These are phyloP conservation scores for Heliconius cydno DNA, from an alignment of 2,888 invertebrate species.

Conservation along the genomic window DNA sequence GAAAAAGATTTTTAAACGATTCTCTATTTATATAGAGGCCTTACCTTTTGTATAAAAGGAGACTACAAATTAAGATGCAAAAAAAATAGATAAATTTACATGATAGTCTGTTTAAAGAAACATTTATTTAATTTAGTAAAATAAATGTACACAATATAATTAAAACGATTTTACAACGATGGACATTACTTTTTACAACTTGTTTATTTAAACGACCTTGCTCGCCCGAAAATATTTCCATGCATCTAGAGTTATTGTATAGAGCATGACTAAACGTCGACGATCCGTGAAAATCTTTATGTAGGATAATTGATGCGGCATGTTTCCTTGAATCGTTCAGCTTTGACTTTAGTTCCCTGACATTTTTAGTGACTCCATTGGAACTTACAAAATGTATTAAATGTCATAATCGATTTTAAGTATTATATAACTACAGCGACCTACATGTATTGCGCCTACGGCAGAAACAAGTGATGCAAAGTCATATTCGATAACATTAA, in stretches of 20 bases:
- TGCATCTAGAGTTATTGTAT: slow-evolving; percentile 50
- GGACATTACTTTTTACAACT: slow-evolving; percentile 12
- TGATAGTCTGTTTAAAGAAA: background rate
- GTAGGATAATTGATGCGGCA: slow-evolving; percentile 62
- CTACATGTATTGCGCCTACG: slow-evolving; percentile 11
- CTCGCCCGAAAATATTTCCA: slow-evolving; percentile 61
- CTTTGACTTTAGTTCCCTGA: slow-evolving; percentile 55
- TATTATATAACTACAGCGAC: slow-evolving; percentile 22
- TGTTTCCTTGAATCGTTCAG: slow-evolving; percentile 65
- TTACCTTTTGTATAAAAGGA: background rate
- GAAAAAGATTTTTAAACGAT: slow-evolving; percentile 19
- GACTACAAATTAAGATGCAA: background rate
- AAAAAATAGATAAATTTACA: background rate
- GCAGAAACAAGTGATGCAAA: slow-evolving; percentile 12
- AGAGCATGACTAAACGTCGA: slow-evolving; percentile 61
- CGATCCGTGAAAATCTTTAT: slow-evolving; percentile 74
- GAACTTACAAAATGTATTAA: slow-evolving; percentile 29
- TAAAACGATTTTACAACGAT: background rate
- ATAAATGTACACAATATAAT: background rate
- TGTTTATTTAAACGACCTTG: slow-evolving; percentile 58
- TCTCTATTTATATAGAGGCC: slow-evolving; percentile 5
- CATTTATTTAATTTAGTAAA: background rate
- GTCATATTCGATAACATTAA: background rate
- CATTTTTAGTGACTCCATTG: slow-evolving; percentile 45
- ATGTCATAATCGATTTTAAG: slow-evolving; percentile 4